phyloP scores from a whole-genome alignment of 2,888 invertebrate genomes.

The Lamellibrachia columna region DNA sequence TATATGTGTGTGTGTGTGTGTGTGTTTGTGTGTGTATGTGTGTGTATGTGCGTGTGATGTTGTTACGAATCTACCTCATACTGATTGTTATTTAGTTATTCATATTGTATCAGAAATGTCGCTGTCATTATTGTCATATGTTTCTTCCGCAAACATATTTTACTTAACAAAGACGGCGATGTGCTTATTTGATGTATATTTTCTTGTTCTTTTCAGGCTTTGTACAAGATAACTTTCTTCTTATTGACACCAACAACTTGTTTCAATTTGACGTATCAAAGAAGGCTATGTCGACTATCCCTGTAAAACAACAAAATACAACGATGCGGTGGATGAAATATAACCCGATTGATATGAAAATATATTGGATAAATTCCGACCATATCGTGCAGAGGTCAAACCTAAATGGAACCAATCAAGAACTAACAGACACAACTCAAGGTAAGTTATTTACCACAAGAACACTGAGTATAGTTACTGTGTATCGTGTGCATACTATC shows the following conservation, averaged over 20 bases:
- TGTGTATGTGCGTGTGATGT: too few species aligned
- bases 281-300: not conserved
- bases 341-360: not conserved
- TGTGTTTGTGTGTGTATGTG: too few species aligned
- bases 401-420: not conserved
- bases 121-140: too few species aligned
- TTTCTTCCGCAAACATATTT: not conserved
- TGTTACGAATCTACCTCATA: too few species aligned
- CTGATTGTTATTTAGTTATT: too few species aligned
- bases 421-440: not conserved
- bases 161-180: not conserved
- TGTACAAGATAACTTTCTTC: not conserved
- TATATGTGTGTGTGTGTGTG: too few species aligned
- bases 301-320: not conserved
- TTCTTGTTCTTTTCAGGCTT: not conserved
- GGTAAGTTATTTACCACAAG: not conserved
- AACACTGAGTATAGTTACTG: too few species aligned
- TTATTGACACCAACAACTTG: not conserved
- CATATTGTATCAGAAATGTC: too few species aligned
- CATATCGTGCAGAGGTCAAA: not conserved
- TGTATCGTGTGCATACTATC: too few species aligned
- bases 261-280: not conserved
- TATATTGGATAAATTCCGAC: not conserved
- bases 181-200: not conserved
- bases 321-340: not conserved